phyloP scores from a whole-genome alignment of 2,797 vertebrate genomes.

The Brachyalestes nurse region DNA sequence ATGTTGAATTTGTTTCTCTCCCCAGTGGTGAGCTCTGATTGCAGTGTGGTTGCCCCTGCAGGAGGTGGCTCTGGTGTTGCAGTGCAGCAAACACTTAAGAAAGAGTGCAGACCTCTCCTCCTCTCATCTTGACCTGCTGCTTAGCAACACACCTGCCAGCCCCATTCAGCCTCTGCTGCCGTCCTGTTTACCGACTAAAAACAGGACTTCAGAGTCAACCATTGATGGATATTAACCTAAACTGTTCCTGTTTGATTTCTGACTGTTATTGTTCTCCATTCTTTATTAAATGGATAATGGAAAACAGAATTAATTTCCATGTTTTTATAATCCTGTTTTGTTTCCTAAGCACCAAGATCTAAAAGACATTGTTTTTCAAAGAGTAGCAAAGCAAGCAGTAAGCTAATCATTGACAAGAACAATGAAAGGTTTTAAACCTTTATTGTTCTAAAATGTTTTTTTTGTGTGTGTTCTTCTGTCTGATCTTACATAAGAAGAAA shows the following conservation, averaged over 20 bases:
- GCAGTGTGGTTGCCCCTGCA: slow-evolving; percentile 79
- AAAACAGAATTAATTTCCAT: neutral
- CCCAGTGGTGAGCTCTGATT: slow-evolving; percentile 82
- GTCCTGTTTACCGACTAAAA: slow-evolving; percentile 30
- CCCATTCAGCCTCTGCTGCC: neutral
- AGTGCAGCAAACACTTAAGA: slow-evolving; percentile 58
- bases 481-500: neutral
- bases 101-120: slow-evolving; percentile 35
- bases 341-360: neutral
- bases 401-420: neutral
- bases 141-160: slow-evolving; percentile 63
- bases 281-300: neutral
- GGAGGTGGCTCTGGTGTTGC: slow-evolving; percentile 78
- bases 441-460: neutral
- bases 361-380: neutral
- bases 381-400: neutral
- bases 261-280: neutral
- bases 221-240: neutral
- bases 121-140: slow-evolving; percentile 49
- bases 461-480: neutral
- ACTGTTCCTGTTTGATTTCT: neutral
- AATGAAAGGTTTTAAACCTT: neutral
- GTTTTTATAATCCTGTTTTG: neutral
- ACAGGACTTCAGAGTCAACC: slow-evolving; percentile 9
- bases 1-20: slow-evolving; percentile 56